Evolutionary conservation across 2,113 vertebrate species (phyloP).

Genomic region (Cairina moschata): DNA sequence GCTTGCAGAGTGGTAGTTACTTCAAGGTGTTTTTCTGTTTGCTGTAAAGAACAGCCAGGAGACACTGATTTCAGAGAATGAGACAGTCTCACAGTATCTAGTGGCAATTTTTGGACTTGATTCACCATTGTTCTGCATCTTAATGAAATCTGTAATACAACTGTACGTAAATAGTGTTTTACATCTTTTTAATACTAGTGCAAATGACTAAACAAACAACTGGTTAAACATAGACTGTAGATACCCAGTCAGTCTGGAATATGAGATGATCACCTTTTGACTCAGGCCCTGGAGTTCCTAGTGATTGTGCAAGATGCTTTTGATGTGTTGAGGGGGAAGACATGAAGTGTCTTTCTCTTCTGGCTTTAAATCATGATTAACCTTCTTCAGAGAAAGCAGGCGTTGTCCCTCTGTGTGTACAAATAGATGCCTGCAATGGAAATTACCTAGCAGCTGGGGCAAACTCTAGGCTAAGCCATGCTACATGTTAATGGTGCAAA

Average conservation of each 20-base stretch:
- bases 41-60: not conserved
- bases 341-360: not conserved
- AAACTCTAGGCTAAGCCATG: not conserved
- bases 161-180: not conserved
- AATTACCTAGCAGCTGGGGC: not conserved
- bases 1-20: not conserved
- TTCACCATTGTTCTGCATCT: not conserved
- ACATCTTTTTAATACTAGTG: not conserved
- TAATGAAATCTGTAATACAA: not conserved
- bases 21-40: not conserved
- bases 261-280: not conserved
- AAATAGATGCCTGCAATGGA: not conserved
- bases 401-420: not conserved
- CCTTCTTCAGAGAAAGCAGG: not conserved
- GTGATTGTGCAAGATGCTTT: not conserved
- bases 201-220: fast-evolving
- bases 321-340: not conserved
- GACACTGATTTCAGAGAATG: not conserved
- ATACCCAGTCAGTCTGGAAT: not conserved
- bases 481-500: too few relatives aligned
- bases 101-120: not conserved
- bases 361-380: not conserved
- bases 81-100: not conserved
- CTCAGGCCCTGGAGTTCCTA: not conserved
- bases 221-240: not conserved